Conservation (phyloP, 2,888 invertebrate genomes). For the Leptarthrus brevirostris region DNA sequence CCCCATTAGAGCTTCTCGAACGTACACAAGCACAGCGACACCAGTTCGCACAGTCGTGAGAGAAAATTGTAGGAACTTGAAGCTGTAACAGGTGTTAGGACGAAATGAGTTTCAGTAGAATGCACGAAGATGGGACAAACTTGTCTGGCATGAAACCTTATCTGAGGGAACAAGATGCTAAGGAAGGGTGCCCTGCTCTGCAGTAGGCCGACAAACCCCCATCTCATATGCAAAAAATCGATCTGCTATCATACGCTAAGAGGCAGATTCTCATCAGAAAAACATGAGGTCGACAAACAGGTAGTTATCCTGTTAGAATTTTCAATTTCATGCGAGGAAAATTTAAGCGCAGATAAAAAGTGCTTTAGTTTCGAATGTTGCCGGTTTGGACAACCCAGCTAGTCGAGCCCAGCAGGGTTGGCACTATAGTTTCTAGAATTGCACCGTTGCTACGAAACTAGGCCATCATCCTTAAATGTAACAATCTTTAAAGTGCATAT, state of each 20-base stretch:
- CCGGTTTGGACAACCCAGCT: too few relatives aligned
- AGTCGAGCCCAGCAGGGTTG: not conserved
- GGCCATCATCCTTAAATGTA: slow-evolving; percentile 47
- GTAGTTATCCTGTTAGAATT: slow-evolving; percentile 18
- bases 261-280: slow-evolving; percentile 18
- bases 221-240: slow-evolving; percentile 45
- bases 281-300: slow-evolving; percentile 25
- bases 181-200: not conserved
- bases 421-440: not conserved
- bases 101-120: slow-evolving; percentile 38
- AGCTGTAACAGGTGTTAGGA: slow-evolving; percentile 48
- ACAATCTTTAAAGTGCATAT: slow-evolving; percentile 48
- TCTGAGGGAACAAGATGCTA: not conserved
- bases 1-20: not conserved
- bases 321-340: slow-evolving; percentile 7
- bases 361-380: too few relatives aligned
- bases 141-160: slow-evolving; percentile 9
- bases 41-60: not conserved
- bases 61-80: slow-evolving; percentile 2
- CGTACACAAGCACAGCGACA: slow-evolving; percentile 14
- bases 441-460: slow-evolving; percentile 35
- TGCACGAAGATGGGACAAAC: slow-evolving; percentile 8
- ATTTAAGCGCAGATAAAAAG: not conserved
- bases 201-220: slow-evolving; percentile 10
- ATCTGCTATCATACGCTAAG: slow-evolving; percentile 25